These are phyloP conservation scores for Drosophila recens DNA, from an alignment of 2,888 invertebrate genomes.

Conservation along the genomic window DNA sequence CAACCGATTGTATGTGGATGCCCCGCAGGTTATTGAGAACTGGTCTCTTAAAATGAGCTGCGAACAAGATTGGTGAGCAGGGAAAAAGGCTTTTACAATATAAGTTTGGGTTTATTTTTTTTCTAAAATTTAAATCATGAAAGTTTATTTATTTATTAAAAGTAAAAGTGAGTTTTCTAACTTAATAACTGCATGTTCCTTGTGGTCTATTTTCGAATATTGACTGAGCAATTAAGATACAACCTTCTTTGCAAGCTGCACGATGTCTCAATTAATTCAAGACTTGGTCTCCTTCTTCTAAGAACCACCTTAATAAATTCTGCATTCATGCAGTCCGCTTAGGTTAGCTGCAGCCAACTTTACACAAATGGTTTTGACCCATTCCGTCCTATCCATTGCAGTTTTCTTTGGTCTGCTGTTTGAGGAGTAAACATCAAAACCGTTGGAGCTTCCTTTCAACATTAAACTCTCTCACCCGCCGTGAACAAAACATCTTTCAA, in stretches of 20 bases:
- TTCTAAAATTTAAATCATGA: neutral
- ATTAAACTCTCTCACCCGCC: constrained; percentile 47
- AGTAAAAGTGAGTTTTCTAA: neutral
- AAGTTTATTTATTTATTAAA: no score
- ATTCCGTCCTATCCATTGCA: constrained; percentile 7
- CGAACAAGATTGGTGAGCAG: neutral
- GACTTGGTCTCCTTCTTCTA: neutral
- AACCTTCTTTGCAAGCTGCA: neutral
- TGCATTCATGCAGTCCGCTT: neutral
- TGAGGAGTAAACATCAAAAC: constrained; percentile 41
- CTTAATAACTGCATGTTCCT: neutral
- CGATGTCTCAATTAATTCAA: constrained; percentile 26
- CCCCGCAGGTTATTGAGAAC: neutral
- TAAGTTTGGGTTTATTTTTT: neutral
- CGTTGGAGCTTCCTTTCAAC: constrained; percentile 38
- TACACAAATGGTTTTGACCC: constrained; percentile 10
- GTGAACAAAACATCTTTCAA: constrained; percentile 52
- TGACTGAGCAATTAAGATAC: constrained; percentile 14
- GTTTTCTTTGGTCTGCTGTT: constrained; percentile 7
- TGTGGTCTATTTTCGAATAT: neutral
- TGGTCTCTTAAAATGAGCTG: no score
- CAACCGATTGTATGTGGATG: neutral
- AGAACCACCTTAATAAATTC: constrained; percentile 8
- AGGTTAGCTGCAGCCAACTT: constrained; percentile 18
- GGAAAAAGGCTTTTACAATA: no score